phyloP scores from a whole-genome alignment of 2,888 invertebrate genomes.

The Oligia strigilis region DNA sequence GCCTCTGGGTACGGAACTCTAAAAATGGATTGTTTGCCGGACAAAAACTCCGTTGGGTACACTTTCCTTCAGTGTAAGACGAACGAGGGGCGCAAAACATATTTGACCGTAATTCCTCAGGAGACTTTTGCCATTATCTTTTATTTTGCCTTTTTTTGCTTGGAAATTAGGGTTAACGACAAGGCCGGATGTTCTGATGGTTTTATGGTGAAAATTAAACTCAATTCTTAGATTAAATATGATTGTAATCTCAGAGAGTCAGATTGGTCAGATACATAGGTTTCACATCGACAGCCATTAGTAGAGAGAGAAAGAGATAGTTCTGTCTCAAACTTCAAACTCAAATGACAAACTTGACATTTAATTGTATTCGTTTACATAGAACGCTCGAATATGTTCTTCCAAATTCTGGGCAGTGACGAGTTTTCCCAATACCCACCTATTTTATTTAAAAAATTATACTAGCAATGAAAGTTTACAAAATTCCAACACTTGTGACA shows the following conservation, averaged over 20 bases:
- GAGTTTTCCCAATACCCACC: background rate
- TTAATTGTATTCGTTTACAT: too few species aligned
- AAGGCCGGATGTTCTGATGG: background rate
- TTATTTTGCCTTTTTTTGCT: background rate
- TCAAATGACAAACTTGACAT: too few species aligned
- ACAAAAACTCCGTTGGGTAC: conserved; percentile 15
- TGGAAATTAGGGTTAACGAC: background rate
- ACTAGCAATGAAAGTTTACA: too few species aligned
- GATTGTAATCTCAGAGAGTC: too few species aligned
- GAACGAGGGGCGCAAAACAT: conserved; percentile 24
- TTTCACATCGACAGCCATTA: too few species aligned
- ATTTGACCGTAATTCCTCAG: conserved; percentile 4
- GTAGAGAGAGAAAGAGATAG: too few species aligned
- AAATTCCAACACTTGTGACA: background rate
- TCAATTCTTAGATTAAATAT: too few species aligned
- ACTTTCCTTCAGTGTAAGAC: background rate
- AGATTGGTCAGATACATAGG: too few species aligned
- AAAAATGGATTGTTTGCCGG: conserved; percentile 29
- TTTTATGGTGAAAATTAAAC: too few species aligned
- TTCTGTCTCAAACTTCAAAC: too few species aligned
- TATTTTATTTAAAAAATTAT: background rate
- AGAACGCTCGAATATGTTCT: background rate
- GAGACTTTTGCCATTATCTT: background rate
- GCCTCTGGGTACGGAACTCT: background rate
- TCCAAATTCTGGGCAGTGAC: background rate